Evolutionary conservation across 2,113 vertebrate genomes (phyloP).

Genomic region (Malurus cyaneus): DNA sequence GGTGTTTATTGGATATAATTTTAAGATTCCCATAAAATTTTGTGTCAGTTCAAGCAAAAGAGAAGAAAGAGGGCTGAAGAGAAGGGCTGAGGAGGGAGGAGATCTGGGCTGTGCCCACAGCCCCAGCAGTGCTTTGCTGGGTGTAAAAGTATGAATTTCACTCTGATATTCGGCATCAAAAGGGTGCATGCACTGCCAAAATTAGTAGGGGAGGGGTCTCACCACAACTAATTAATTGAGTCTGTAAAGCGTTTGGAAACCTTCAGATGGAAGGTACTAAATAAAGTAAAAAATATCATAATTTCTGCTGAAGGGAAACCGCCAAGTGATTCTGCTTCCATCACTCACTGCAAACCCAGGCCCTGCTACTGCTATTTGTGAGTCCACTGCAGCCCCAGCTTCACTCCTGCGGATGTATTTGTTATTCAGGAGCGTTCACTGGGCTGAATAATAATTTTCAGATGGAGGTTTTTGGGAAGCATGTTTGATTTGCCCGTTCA

Average conservation of each 20-base stretch:
- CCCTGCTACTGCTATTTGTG: background rate
- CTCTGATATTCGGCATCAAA: background rate
- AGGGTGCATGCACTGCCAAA: background rate
- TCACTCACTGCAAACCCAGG: background rate
- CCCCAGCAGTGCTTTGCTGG: background rate
- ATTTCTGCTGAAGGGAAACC: background rate
- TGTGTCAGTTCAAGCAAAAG: background rate
- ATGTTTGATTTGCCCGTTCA: constrained; percentile 1
- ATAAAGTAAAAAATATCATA: background rate
- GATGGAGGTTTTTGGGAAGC: background rate
- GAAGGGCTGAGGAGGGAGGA: background rate
- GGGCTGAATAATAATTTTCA: constrained; percentile 8
- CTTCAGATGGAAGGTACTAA: background rate
- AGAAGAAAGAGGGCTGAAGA: background rate
- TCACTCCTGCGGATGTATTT: constrained; percentile 15
- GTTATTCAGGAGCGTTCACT: background rate
- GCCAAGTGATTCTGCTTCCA: background rate
- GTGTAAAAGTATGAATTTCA: background rate
- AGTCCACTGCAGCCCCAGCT: background rate
- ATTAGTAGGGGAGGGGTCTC: background rate
- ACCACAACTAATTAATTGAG: background rate
- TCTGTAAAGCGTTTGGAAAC: background rate
- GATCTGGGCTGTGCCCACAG: background rate
- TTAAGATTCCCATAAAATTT: background rate
- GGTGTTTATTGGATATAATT: rapidly evolving